phyloP scores from a whole-genome alignment of 2,797 vertebrate species.

The Cygnus olor region DNA sequence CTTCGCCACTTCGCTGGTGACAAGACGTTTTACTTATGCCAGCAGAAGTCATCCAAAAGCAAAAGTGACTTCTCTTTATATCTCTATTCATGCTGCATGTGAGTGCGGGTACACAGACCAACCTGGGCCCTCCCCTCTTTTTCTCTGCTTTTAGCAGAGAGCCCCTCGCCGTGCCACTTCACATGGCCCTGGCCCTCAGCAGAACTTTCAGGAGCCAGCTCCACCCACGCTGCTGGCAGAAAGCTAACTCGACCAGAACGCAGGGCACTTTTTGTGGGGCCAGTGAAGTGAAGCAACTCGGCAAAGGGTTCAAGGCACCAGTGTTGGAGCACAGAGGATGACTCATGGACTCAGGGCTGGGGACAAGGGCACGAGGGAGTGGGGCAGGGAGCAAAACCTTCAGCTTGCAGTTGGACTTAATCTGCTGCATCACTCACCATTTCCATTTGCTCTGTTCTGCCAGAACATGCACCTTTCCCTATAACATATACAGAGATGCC shows the following conservation, averaged over 20 bases:
- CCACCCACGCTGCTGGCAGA: not conserved
- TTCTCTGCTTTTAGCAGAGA: not conserved
- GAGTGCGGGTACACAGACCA: not conserved
- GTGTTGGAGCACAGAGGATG: not conserved
- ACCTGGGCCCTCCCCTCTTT: fast-evolving
- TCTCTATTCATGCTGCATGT: fast-evolving
- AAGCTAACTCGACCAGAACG: not conserved
- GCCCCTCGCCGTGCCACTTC: not conserved
- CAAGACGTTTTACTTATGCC: not conserved
- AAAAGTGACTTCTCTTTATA: fast-evolving
- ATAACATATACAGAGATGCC: fast-evolving
- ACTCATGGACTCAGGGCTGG: not conserved
- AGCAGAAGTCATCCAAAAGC: not conserved
- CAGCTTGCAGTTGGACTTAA: not conserved
- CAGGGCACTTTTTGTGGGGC: fast-evolving
- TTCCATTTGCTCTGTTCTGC: not conserved
- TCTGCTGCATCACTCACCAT: not conserved
- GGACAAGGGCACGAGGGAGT: not conserved
- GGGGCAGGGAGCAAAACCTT: not conserved
- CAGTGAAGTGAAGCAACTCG: not conserved
- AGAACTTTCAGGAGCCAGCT: not conserved
- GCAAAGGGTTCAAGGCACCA: not conserved
- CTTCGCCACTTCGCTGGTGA: not conserved
- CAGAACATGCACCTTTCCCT: not conserved
- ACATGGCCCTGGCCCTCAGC: fast-evolving